Evolutionary conservation across 2,888 invertebrate species (phyloP), one percentile per base, ranked within the genome.

Genomic region (Acleris sparsana): DNA sequence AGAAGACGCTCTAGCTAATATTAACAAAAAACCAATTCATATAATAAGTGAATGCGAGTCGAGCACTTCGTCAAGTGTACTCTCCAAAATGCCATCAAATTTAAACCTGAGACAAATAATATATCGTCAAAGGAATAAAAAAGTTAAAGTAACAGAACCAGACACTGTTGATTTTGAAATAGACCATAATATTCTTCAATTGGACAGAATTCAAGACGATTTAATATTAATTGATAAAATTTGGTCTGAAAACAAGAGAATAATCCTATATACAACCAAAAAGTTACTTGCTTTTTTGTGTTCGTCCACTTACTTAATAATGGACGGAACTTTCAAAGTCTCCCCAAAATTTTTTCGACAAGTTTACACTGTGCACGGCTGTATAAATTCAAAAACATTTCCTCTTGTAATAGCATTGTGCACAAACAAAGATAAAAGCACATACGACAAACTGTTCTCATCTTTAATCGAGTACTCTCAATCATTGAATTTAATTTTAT

Each of bases 341-440:
- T 1, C 20, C 20, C 20, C 20, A 20, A 20, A 20, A 20, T 2
- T 20, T 2, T 20, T 20, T 20, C 20, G 20, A 1, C 20, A 20
- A 20, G 20, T 20, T 20, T 20, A 20, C 20, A 20, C 3, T 62
- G 17, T 62, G 53, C 44, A 17, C 43, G 7, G 18, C 53, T 20
- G 60, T 52, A 60, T 60, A 39, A 33, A 60, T 11, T 53, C 62
- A 5, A 55, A 53, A 62, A 55, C 62, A 29, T 62, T 62, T 62
- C 62, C 62, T 13, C 46, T 62, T 5, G 33, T 62, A 17, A 25
- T 62, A 25, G 53, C 55, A 46, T 62, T 62, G 48, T 61, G 61
- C 48, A 62, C 62, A 48, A 53, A 62, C 17, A 62, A 62, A 52
- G 60, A 60, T 20, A 60, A 60, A 55, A 25, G 25, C 20, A 62